Base-by-base conservation (phyloP, 2,797 vertebrate genomes). In the Myioborus melanocephalus region DNA sequence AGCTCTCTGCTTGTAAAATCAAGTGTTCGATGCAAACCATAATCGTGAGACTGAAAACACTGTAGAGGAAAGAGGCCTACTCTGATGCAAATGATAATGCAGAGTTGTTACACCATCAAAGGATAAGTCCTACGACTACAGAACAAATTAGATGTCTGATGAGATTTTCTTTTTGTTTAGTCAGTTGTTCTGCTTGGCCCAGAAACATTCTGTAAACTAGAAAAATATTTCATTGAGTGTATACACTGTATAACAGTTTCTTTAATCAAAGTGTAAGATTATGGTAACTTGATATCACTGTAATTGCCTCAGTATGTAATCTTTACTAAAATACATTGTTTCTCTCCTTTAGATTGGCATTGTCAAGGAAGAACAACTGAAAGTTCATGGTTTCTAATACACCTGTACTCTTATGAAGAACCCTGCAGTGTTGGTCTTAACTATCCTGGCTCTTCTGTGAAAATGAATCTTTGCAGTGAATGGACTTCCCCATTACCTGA, bases 351-450 rank as follows among this genome's bases (percentile, higher is more conserved):
- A 98, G 98, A 97, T 98, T 96, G 98, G 98, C 97, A 98, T 98
- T 92, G 98, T 98, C 86, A 98, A 98, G 94, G 98, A 98, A 95
- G 98, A 98, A 60, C 98, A 98, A 93, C 98, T 98, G 95, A 98
- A 98, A 94, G 98, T 98, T 93, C 98, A 98, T 92, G 98, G 98
- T 93, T 98, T 98, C 97, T 98, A 97, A 98, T 93, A 93, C 83
- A 93, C 89, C 59, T 78, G 90, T 85, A 49, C 66, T 63, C 69
- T 73, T 53, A 27, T 95, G 97, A 96, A 97, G 94, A 96, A 95
- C 77, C 91, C 96, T 94, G 94, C 95, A 94, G 70, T 66, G 95
- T 92, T 96, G 92, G 89, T 96, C 94, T 93, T 90, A 68, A 83
- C 86, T 87, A 49, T 50, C 82, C 83, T 96, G 96, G 89, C 95